Evolutionary conservation across 2,888 invertebrate species (phyloP).

Genomic region (Nomada ruficornis): DNA sequence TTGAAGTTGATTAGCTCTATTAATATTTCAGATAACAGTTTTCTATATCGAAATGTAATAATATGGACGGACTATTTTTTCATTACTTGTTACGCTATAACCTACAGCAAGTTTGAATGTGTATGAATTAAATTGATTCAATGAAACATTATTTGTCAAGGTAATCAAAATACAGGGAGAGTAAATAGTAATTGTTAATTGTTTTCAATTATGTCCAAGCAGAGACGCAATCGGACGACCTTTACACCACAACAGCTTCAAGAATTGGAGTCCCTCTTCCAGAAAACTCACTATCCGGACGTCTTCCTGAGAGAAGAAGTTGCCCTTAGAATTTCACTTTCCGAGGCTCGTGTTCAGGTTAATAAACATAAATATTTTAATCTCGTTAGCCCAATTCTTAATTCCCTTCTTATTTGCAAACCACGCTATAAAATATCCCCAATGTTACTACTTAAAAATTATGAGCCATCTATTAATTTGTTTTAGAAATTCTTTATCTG

Average conservation of each 20-base stretch:
- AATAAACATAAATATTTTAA: constrained; percentile 26
- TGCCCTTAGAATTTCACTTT: constrained; percentile 94
- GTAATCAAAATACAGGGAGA: background rate
- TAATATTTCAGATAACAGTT: too few relatives aligned
- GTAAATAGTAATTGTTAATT: constrained; percentile 25
- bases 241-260: constrained; percentile 97
- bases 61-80: too few relatives aligned
- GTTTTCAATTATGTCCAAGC: constrained; percentile 77
- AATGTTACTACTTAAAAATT: background rate
- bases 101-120: background rate
- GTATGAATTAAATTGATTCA: background rate
- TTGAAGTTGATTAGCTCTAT: too few relatives aligned
- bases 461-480: background rate
- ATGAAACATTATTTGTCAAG: background rate
- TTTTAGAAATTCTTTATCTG: too few relatives aligned
- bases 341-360: constrained; percentile 97
- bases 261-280: constrained; percentile 95
- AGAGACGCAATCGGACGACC: constrained; percentile 96
- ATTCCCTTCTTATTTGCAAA: background rate
- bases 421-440: background rate
- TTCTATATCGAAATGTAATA: too few relatives aligned
- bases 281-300: constrained; percentile 97
- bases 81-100: background rate
- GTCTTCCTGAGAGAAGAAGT: constrained; percentile 95
- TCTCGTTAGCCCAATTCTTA: background rate